Evolutionary conservation across 2,113 vertebrate species (phyloP), one percentile per base, ranked within the genome.

Genomic region (Mesoclemmys tuberculata): DNA sequence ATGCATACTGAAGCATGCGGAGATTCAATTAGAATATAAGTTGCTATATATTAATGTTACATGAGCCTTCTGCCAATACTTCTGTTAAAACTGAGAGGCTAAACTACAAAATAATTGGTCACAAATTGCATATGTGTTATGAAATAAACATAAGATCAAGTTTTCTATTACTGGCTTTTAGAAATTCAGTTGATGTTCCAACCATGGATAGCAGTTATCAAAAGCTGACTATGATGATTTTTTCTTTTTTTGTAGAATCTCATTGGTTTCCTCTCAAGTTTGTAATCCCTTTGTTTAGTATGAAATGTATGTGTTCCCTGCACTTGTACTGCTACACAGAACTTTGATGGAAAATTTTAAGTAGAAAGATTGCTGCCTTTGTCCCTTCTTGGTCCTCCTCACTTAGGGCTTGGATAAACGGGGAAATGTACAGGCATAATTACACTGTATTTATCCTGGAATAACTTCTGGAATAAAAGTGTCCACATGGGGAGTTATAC

Each of bases 61-160:
- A 0, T 5, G 41, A 2, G 41, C 5, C 85, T 64, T 49, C 87
- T 56, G 77, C 41, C 1, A 1, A 1, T 0, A 0, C 29, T 35
- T 48, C 51, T 75, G 86, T 22, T 83, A 6, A 77, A 75, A 4
- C 1, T 0, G 0, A 2, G 14, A 49, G 56, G 24, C 49, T 10
- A 1, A 29, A 16, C 80, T 74, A 46, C 46, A 0, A 1, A 49
- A 90, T 71, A 29, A 35, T 52, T 41, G 0, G 0, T 1, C 41
- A 13, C 48, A 12, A 5, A 10, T 75, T 9, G 0, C 58, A 0
- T 29, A 0, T 4, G 9, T 0, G 0, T 49, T 26, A 0, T 12
- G 48, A 68, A 35, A 44, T 5, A 8, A 8, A 46, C 6, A 8
- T 27, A 54, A 84, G 1, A 0, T 29, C 64, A 0, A 44, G 0